Conservation (phyloP, 2,888 invertebrate genomes). For the Hybos culiciformis region DNA sequence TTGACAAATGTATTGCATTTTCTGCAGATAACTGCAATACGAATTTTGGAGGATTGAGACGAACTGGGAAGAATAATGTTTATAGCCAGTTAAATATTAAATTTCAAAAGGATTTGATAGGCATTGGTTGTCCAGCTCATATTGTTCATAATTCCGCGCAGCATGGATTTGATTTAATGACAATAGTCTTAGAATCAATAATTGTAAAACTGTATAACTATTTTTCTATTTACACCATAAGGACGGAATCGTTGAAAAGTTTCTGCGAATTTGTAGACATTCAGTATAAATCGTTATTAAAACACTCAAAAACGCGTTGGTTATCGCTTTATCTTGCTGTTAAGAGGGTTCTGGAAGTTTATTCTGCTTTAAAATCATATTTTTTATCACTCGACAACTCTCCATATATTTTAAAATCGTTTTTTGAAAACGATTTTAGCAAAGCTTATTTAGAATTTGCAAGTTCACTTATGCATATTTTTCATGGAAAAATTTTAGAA, state of each 20-base stretch:
- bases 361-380: slow-evolving; percentile 1
- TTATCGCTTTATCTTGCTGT: slow-evolving; percentile 5
- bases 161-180: slow-evolving; percentile 2
- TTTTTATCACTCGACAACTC: not conserved
- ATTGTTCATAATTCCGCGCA: slow-evolving; percentile 6
- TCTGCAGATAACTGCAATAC: slow-evolving; percentile 11
- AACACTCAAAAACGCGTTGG: slow-evolving; percentile 6
- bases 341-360: not conserved
- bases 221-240: slow-evolving; percentile 5
- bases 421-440: slow-evolving; percentile 2
- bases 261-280: slow-evolving; percentile 4
- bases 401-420: not conserved
- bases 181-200: slow-evolving; percentile 5
- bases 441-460: slow-evolving; percentile 1
- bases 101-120: not conserved
- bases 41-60: slow-evolving; percentile 14
- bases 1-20: slow-evolving; percentile 8
- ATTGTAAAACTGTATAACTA: slow-evolving; percentile 6
- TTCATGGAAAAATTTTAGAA: not conserved
- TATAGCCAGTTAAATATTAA: slow-evolving; percentile 5
- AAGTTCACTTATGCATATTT: not conserved
- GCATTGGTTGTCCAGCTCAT: slow-evolving; percentile 3
- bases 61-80: slow-evolving; percentile 12
- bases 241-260: slow-evolving; percentile 4
- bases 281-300: slow-evolving; percentile 4